Evolutionary conservation across 2,797 vertebrate species (phyloP).

Genomic region (Lacerta viridis): DNA sequence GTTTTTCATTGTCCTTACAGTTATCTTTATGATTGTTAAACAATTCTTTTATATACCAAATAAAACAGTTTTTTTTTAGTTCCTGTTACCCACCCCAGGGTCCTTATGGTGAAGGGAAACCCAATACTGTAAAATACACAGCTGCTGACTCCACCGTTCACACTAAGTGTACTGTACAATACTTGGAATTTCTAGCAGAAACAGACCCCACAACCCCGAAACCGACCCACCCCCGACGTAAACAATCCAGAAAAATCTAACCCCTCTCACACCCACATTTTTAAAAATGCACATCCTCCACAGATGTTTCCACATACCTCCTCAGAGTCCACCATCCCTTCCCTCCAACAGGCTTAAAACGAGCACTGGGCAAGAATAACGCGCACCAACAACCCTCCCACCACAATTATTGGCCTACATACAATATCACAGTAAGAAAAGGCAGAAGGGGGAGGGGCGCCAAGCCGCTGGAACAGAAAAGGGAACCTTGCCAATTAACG

Average conservation of each 20-base stretch:
- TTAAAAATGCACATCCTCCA: not conserved
- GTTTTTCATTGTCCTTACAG: too few species aligned
- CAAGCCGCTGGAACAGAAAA: not conserved
- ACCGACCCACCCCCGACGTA: not conserved
- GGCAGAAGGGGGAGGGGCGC: too few species aligned
- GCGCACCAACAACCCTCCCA: not conserved
- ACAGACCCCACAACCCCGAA: not conserved
- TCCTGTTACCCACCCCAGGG: too few species aligned
- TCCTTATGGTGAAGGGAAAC: too few species aligned
- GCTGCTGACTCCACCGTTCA: too few species aligned
- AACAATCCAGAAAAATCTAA: not conserved
- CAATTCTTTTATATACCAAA: too few species aligned
- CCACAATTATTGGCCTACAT: conserved; percentile 2
- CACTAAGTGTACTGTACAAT: too few species aligned
- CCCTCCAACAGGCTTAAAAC: not conserved
- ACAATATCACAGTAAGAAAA: not conserved
- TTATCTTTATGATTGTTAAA: too few species aligned
- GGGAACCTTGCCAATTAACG: not conserved
- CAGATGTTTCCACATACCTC: not conserved
- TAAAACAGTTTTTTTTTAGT: too few species aligned
- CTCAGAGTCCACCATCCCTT: not conserved
- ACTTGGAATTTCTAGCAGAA: too few species aligned
- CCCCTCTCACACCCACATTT: too few species aligned
- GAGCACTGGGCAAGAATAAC: not conserved
- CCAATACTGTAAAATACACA: too few species aligned